Base-by-base conservation (phyloP, 2,888 invertebrate species). In the Clistopyga incitator region DNA sequence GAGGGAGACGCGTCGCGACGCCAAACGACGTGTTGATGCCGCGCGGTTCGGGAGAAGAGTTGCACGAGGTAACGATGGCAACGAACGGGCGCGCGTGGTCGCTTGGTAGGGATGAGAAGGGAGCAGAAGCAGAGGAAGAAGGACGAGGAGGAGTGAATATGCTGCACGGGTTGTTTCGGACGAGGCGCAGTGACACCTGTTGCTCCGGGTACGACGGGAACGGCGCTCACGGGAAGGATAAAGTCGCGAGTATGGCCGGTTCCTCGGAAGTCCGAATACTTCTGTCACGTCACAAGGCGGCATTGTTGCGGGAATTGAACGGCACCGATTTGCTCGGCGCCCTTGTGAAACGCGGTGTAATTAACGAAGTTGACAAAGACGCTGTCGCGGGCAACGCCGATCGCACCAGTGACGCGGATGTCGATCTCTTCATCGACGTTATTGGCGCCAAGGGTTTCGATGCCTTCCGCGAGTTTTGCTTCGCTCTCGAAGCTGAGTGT, bases 271-370 rank as follows among this genome's bases (percentile, higher is more conserved):
- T 96, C 87, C 95, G 95, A 91, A 95, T 95, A 88, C 94, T 95
- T 86, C 93, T 96, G 80, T 94, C 94, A 88, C 95, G 95, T 76
- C 95, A 96, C 92, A 95, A 95, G 93, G 94, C 94, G 68, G 94
- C 95, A 82, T 94, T 96, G 88, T 94, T 95, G 89, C 94, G 95
- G 82, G 95, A 96, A 93, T 92, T 96, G 87, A 94, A 94, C 90
- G 95, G 95, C 86, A 95, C 95, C 84, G 95, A 95, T 92, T 93
- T 96, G 72, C 90, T 96, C 87, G 95, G 95, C 84, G 94, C 95
- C 85, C 94, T 96, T 81, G 95, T 95, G 77, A 96, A 96, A 91
- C 96, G 95, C 90, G 95, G 95, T 70, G 94, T 96, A 86, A 94
- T 96, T 84, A 95, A 94, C 89, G 93, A 95, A 86, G 94, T 94